Evolutionary conservation across 2,113 vertebrate genomes (phyloP).

Genomic region (Sylvia atricapilla): DNA sequence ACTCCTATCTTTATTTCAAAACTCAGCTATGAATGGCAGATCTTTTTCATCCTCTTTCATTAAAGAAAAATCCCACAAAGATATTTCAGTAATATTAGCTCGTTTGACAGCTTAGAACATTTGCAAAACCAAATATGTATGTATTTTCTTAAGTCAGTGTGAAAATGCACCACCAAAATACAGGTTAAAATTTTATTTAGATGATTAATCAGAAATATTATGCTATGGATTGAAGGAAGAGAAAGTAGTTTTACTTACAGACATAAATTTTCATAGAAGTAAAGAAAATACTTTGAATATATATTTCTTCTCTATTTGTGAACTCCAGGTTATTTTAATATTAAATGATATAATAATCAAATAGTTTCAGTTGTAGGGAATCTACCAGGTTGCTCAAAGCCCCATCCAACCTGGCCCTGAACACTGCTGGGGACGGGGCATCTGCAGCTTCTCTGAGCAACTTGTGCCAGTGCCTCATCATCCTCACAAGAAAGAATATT

Average conservation of each 20-base stretch:
- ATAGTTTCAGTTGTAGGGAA: not conserved
- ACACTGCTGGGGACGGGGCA: fast-evolving
- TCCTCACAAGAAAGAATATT: not conserved
- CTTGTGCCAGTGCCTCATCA: not conserved
- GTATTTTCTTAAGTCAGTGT: not conserved
- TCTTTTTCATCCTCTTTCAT: not conserved
- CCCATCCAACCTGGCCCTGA: not conserved
- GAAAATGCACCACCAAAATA: not conserved
- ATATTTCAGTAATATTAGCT: not conserved
- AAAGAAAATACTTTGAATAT: not conserved
- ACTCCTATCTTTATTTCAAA: not conserved
- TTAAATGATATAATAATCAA: not conserved
- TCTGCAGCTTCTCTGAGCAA: not conserved
- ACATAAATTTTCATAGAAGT: not conserved
- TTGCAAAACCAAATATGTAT: not conserved
- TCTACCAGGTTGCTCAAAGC: not conserved
- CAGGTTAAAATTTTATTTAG: not conserved
- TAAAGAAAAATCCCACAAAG: not conserved
- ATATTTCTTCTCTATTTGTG: not conserved
- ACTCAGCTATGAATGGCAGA: not conserved
- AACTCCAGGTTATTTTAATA: not conserved
- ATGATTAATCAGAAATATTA: not conserved
- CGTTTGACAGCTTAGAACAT: not conserved
- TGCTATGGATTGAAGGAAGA: not conserved
- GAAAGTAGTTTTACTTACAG: not conserved